These are phyloP conservation scores for Cyanoliseus patagonus DNA, from an alignment of 2,113 vertebrate genomes.

Conservation along the genomic window DNA sequence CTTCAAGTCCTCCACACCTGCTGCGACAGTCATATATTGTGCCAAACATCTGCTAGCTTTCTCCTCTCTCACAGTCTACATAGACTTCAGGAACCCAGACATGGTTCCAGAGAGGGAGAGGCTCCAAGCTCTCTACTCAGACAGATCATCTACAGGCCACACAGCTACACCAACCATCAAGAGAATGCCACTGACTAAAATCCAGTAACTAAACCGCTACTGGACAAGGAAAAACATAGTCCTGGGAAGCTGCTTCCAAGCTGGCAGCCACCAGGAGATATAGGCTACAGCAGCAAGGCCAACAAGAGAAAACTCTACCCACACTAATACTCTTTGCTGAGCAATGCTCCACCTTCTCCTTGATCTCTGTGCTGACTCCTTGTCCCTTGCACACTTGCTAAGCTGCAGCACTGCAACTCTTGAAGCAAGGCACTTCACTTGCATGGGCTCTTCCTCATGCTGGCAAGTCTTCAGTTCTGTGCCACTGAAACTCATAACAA, in stretches of 20 bases:
- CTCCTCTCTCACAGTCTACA: neutral
- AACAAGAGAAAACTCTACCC: neutral
- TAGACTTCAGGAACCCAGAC: neutral
- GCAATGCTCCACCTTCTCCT: neutral
- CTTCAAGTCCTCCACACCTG: neutral
- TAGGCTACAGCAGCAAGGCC: neutral
- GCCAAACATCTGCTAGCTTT: neutral
- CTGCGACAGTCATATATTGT: neutral
- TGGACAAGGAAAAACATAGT: neutral
- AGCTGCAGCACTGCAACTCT: neutral
- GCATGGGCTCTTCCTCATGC: neutral
- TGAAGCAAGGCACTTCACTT: neutral
- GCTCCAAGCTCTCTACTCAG: neutral
- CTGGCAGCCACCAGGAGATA: neutral
- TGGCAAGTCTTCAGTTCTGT: neutral
- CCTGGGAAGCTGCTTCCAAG: neutral
- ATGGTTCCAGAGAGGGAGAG: rapidly evolving
- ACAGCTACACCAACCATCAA: neutral
- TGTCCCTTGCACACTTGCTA: neutral
- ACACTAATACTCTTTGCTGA: neutral
- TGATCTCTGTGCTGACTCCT: neutral
- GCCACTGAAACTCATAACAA: neutral
- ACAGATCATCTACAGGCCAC: neutral
- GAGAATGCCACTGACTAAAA: neutral
- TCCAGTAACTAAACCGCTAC: neutral